phyloP scores from a whole-genome alignment of 1,140 invertebrate genomes.

The Venturia canescens region DNA sequence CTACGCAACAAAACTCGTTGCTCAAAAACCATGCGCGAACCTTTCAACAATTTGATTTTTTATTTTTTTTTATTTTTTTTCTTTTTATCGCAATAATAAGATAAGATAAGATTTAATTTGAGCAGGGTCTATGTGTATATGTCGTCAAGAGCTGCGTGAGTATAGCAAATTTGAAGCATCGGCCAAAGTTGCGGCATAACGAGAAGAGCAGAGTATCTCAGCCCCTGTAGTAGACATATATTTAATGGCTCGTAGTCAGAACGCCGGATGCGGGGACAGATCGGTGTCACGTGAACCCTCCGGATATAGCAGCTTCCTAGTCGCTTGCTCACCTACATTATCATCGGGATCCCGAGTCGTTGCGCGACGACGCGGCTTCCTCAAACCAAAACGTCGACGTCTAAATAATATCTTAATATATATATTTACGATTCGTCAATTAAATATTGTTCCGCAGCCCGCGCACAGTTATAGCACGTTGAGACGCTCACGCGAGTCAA shows the following conservation, averaged over 20 bases:
- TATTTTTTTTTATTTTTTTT: too few relatives aligned
- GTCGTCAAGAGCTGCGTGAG: background rate
- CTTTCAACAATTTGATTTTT: too few relatives aligned
- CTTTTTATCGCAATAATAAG: too few relatives aligned
- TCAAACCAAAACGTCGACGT: constrained; percentile 38
- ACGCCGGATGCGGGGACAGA: constrained; percentile 71
- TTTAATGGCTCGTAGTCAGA: constrained; percentile 56
- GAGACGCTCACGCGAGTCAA: too few relatives aligned
- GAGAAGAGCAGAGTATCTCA: constrained; percentile 50
- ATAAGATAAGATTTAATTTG: too few relatives aligned
- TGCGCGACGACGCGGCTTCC: constrained; percentile 37
- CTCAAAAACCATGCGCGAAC: too few relatives aligned
- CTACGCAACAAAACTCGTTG: too few relatives aligned
- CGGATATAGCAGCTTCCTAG: constrained; percentile 72
- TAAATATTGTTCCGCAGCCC: too few relatives aligned
- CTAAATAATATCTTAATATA: constrained; percentile 20
- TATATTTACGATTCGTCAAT: too few relatives aligned
- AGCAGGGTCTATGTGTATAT: too few relatives aligned
- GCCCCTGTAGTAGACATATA: constrained; percentile 49
- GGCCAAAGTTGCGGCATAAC: constrained; percentile 47
- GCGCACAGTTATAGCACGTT: too few relatives aligned
- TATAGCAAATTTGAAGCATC: too few relatives aligned
- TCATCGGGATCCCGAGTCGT: constrained; percentile 61
- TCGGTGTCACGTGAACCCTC: constrained; percentile 73
- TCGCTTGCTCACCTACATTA: constrained; percentile 72